phyloP scores from a whole-genome alignment of 1,140 invertebrate genomes.

The Condylostylus longicornis region DNA sequence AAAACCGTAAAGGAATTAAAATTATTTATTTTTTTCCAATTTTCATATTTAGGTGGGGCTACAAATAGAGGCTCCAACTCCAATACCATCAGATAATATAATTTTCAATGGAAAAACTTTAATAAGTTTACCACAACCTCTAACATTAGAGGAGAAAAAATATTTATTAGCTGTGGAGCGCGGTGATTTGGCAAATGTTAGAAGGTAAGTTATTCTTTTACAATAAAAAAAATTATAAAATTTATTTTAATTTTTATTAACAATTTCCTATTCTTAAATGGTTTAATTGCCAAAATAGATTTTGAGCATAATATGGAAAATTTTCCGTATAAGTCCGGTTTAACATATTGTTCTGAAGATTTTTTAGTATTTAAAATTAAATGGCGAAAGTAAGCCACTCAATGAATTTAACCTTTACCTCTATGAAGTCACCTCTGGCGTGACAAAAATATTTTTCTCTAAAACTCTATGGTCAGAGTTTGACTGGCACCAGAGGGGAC shows the following conservation, averaged over 20 bases:
- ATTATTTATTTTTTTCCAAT: background rate
- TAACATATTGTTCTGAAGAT: no score
- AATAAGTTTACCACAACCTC: constrained; percentile 49
- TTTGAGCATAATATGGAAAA: no score
- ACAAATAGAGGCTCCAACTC: constrained; percentile 2
- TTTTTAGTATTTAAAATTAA: no score
- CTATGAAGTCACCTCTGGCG: no score
- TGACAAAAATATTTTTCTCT: no score
- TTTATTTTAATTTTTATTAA: background rate
- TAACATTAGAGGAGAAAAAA: constrained; percentile 68
- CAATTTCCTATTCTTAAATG: no score
- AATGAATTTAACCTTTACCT: no score
- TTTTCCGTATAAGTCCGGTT: no score
- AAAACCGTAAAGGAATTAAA: background rate
- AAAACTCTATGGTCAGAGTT: no score
- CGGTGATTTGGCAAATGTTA: constrained; percentile 64
- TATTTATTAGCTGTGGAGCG: constrained; percentile 70
- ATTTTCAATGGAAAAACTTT: constrained; percentile 29
- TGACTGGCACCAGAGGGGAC: no score
- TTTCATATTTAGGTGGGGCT: constrained; percentile 1
- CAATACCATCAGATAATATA: constrained; percentile 2
- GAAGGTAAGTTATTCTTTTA: constrained; percentile 36
- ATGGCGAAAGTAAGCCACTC: no score
- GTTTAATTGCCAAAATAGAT: no score
- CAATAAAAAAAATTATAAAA: background rate